phyloP scores from a whole-genome alignment of 2,888 invertebrate species.

The Drosophila paramelanica region DNA sequence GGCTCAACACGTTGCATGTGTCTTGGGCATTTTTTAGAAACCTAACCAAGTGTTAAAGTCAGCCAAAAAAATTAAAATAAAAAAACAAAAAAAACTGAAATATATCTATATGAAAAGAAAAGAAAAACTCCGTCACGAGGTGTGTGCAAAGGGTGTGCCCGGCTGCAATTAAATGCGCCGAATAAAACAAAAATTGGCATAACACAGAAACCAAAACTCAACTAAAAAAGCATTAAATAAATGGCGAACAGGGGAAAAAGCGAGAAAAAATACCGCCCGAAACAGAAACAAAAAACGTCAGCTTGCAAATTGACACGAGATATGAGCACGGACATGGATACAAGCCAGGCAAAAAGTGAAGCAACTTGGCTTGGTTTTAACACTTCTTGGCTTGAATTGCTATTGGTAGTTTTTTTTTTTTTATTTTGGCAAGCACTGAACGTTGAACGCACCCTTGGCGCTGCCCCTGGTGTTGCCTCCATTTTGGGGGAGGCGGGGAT shows the following conservation, averaged over 20 bases:
- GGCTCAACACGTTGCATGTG: slow-evolving; percentile 59
- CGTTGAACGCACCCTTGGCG: slow-evolving; percentile 32
- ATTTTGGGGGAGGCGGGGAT: slow-evolving; percentile 49
- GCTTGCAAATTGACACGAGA: slow-evolving; percentile 79
- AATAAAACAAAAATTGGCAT: slow-evolving; percentile 42
- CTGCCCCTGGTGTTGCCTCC: slow-evolving; percentile 18
- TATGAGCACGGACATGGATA: slow-evolving; percentile 72
- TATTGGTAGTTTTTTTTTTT: slow-evolving; percentile 12
- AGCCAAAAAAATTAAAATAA: slow-evolving; percentile 28
- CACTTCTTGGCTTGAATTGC: slow-evolving; percentile 70
- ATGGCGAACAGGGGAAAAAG: slow-evolving; percentile 49
- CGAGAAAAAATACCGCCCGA: slow-evolving; percentile 19
- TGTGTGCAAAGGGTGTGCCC: slow-evolving; percentile 71
- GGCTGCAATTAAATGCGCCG: slow-evolving; percentile 67
- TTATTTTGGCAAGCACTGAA: slow-evolving; percentile 43
- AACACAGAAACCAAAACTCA: slow-evolving; percentile 52
- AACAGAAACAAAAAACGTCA: slow-evolving; percentile 48
- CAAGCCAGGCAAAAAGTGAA: slow-evolving; percentile 54
- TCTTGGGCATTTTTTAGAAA: slow-evolving; percentile 67
- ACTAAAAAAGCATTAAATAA: slow-evolving; percentile 74
- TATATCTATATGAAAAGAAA: slow-evolving; percentile 4
- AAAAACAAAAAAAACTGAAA: slow-evolving; percentile 12
- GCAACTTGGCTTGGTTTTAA: slow-evolving; percentile 73
- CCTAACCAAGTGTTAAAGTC: slow-evolving; percentile 71
- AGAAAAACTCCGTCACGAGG: slow-evolving; percentile 33